Evolutionary conservation across 2,797 vertebrate genomes (phyloP), one percentile per base, ranked within the genome.

Genomic region (Toxotes lorentzi): DNA sequence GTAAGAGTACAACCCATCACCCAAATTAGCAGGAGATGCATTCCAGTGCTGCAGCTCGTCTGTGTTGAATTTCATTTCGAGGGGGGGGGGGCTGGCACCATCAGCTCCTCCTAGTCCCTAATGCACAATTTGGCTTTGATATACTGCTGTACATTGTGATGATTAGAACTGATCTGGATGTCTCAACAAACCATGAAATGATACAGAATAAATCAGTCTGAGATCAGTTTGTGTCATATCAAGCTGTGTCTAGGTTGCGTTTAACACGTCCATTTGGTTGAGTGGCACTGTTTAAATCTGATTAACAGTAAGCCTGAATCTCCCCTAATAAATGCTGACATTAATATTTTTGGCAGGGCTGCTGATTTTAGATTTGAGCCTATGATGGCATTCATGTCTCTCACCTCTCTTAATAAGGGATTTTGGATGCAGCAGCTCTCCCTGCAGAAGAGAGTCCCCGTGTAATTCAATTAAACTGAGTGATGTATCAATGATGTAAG

Each of bases 31-130:
- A 77, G 59, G 68, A 50, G 70, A 50, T 78, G 74, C 81, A 87
- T 91, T 92, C 82, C 88, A 76, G 34, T 30, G 61, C 86, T 62
- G 76, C 76, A 81, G 80, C 65, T 79, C 73, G 6, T 82, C 84
- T 84, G 89, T 87, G 84, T 86, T 90, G 59, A 48, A 70, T 90
- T 90, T 82, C 45, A 1, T 75, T 78, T 64, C 0, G 7, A n/a
- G n/a, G 78, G 83, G 77, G 47, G 73, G 73, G 73, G 70, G 66
- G 73, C 84, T 81, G 73, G 81, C 82, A 64, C 21, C 38, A 41
- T 2, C 30, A 68, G 54, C 48, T 64, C 48, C 66, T 58, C 64
- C 65, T 43, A 45, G 63, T 70, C 61, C 58, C 76, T 83, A 82
- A 82, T 79, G 78, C 57, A 82, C 50, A 73, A 41, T 73, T 72